Evolutionary conservation across 1,140 invertebrate genomes (phyloP), one percentile per base, ranked within the genome.

Genomic region (Cyrtorhinus lividipennis): DNA sequence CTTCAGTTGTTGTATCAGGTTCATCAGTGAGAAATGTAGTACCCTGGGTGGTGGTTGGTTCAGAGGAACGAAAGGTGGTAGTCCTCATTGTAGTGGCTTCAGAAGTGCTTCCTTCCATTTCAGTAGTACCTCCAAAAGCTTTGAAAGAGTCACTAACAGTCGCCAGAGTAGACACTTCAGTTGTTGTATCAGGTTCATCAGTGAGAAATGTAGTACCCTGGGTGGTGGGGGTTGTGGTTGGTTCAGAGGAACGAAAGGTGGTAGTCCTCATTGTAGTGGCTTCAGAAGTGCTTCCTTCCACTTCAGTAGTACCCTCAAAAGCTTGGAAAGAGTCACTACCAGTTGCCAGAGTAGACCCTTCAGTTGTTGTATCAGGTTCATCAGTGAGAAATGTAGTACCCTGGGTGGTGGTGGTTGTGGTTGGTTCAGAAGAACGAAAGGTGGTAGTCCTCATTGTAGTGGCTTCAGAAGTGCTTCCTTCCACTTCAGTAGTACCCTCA

Each of bases 81-180:
- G 30, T 8, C 15, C 5, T 38, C 15, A 38, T 15, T 8, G 63
- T 30, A 22, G 56, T 53, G 10, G 13, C 53, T 62, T 25, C 38
- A 24, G 62, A 61, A 46, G 24, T 60, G 3, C 18, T 26, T 38
- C 5, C 15, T 56, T 56, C 48, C 22, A 56, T 62, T 27, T n/a
- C 58, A 60, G n/a, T 24, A 12, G 53, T 25, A 30, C 25, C 15
- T 20, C 26, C 18, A 56, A 5, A 38, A 38, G 15, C 5, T 38
- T 15, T 59, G 30, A 1, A 23, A 12, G 25, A 38, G 30, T 38
- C 15, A 15, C 5, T 15, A 38, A 5, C 30, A 8, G 30, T 24
- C 2, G 48, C 5, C 15, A 56, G 8, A 56, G 48, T 18, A 15
- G 48, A 56, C 18, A 8, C 5, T 8, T 8, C 5, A 15, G 30